Evolutionary conservation across 2,797 vertebrate species (phyloP), one percentile per base, ranked within the genome.

Genomic region (Tokudaia tokunoshimensis): DNA sequence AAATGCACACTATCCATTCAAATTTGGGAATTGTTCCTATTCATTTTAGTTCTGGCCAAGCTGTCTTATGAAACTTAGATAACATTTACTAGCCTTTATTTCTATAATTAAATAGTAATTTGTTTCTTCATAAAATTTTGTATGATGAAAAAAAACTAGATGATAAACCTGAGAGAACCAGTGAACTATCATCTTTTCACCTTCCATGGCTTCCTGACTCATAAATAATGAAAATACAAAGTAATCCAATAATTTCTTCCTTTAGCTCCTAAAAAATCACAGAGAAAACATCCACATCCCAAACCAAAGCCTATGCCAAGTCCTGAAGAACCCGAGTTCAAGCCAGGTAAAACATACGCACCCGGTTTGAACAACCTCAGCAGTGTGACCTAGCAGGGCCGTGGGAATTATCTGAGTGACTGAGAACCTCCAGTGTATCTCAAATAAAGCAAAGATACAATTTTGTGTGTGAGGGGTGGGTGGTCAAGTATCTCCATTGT

Each of bases 331-430:
- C 94, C 98, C 88, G 96, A 92, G 57, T 97, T 82, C 59, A 98
- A 95, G 96, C 95, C 97, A 98, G 98, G 98, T 98, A 98, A 98
- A 97, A 89, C 92, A 72, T 19, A 3, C 86, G 13, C 82, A 72
- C 75, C 89, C 92, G 52, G 93, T 94, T 79, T 93, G 81, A 91
- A 74, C 70, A 90, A 34, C 52, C 70, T 11, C 50, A 89, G 76
- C 37, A 96, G 37, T 26, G 65, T 41, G 86, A 95, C 8, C 24
- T 37, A 84, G 50, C 29, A 75, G 65, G 3, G 24, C 44, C 47
- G 79, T 6, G 11, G 47, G 78, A 59, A 44, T 80, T 81, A 50
- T 63, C 37, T n/a, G 50, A 83, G 2, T 17, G 47, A 65, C 20
- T 78, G 26, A 3, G 61, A 92, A 44, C 59, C 76, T 47, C 6